These are phyloP conservation scores for Alcedo atthis DNA, from an alignment of 2,797 vertebrate genomes.

Conservation along the genomic window DNA sequence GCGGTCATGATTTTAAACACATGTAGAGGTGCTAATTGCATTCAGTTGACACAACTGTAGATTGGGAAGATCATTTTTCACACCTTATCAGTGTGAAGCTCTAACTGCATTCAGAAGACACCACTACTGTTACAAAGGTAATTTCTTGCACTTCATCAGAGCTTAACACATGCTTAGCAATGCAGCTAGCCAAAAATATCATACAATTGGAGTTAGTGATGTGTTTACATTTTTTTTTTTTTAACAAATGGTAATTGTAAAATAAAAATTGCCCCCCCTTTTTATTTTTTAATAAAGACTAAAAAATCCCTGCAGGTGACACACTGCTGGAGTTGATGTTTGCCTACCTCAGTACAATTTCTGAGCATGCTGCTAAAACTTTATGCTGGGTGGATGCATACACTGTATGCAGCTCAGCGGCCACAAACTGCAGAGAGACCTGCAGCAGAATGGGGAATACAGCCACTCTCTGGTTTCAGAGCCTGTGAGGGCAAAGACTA, in stretches of 20 bases:
- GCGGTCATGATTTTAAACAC: slow-evolving; percentile 72
- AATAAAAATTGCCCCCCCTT: not conserved
- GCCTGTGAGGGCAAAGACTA: not conserved
- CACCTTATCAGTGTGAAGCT: slow-evolving; percentile 68
- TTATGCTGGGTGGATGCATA: not conserved
- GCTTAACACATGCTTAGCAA: slow-evolving; percentile 57
- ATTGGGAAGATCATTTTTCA: slow-evolving; percentile 73
- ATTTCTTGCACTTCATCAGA: slow-evolving; percentile 61
- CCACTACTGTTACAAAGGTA: slow-evolving; percentile 60
- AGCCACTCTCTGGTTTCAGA: not conserved
- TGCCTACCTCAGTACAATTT: not conserved
- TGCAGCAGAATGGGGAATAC: not conserved
- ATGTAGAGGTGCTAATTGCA: slow-evolving; percentile 79
- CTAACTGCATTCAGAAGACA: slow-evolving; percentile 62
- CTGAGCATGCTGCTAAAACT: not conserved
- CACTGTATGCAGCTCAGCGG: accelerated
- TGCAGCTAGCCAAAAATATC: slow-evolving; percentile 55
- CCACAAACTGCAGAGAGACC: not conserved
- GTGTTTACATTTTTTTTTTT: not conserved
- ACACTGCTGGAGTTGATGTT: not conserved
- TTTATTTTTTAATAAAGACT: not conserved
- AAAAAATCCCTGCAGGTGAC: not conserved
- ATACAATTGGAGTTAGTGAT: slow-evolving; percentile 52
- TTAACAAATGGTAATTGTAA: slow-evolving; percentile 15
- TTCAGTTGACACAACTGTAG: slow-evolving; percentile 73